A percentile compares a stretch with the other conserved stretches of the same genome.
Conservation (phyloP, 2,797 vertebrate genomes). For the Platyrinchus mystaceus region DNA sequence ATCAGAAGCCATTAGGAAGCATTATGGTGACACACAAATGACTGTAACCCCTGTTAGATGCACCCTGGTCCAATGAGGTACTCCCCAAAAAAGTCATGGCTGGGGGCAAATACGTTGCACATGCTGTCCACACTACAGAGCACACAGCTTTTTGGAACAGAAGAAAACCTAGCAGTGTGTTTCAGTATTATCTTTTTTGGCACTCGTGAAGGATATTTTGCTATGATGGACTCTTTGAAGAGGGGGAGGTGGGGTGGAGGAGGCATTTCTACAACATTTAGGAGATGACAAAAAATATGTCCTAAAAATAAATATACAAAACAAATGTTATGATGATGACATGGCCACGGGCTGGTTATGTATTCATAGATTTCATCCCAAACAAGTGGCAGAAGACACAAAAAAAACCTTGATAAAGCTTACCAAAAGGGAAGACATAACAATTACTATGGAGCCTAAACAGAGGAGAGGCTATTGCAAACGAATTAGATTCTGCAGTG, state of each 20-base stretch:
- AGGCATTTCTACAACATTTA: background rate
- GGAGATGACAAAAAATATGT: background rate
- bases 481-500: background rate
- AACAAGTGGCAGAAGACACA: background rate
- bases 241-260: fast-evolving
- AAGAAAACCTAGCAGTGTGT: fast-evolving
- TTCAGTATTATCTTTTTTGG: background rate
- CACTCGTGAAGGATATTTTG: background rate
- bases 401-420: background rate
- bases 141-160: background rate
- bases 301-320: background rate
- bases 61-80: background rate
- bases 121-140: background rate
- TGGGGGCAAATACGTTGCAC: too few relatives aligned
- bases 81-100: background rate
- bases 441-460: background rate
- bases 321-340: background rate
- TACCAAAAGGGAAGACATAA: background rate
- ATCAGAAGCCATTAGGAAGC: background rate
- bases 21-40: background rate
- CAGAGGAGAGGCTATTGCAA: background rate
- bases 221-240: background rate
- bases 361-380: background rate
- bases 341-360: background rate
- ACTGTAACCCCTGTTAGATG: background rate